These are phyloP conservation scores for Urosaurus nigricauda DNA, from an alignment of 2,797 vertebrate genomes.

Conservation along the genomic window DNA sequence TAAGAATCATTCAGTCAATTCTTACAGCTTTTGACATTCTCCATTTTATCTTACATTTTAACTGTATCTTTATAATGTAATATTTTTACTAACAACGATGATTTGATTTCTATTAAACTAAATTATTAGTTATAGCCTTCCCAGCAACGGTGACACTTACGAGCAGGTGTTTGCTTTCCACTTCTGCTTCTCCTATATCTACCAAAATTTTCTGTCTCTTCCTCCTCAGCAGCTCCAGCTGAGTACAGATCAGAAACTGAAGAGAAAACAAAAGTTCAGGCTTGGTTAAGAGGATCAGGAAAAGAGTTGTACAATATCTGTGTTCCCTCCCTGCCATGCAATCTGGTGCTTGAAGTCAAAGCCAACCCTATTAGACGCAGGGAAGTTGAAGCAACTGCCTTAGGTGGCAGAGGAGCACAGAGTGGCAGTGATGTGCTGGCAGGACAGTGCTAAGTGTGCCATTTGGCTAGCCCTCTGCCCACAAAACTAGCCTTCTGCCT, in stretches of 20 bases:
- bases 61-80: too few species aligned
- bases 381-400: too few species aligned
- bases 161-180: background rate
- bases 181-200: background rate
- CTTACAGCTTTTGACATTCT: background rate
- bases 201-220: background rate
- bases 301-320: background rate
- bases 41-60: background rate
- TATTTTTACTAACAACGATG: too few species aligned
- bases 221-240: background rate
- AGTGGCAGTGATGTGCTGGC: background rate
- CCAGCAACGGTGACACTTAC: background rate
- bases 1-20: background rate
- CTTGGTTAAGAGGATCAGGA: background rate
- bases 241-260: background rate
- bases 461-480: background rate
- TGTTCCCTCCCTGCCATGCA: background rate
- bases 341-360: background rate
- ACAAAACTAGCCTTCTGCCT: background rate
- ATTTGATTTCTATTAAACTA: too few species aligned
- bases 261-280: background rate
- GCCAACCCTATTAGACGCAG: background rate
- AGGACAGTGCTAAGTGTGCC: background rate
- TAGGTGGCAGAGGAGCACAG: background rate
- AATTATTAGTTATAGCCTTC: background rate